These are phyloP conservation scores for Synergus laeviventris DNA, from an alignment of 2,888 invertebrate genomes.

Conservation along the genomic window DNA sequence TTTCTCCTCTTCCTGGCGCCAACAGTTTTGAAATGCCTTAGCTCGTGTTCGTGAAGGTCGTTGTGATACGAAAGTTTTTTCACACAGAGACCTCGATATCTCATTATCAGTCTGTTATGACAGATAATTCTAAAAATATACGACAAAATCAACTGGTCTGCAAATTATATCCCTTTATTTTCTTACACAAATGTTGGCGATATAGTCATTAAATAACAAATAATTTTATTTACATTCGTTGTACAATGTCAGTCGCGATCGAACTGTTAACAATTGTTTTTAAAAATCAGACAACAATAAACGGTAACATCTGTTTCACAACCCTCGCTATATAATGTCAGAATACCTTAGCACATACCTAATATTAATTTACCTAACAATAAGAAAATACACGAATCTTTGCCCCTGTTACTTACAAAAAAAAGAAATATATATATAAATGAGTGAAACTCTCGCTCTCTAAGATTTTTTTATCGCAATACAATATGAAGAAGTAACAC, in stretches of 20 bases:
- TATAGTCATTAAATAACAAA: slow-evolving; percentile 62
- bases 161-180: slow-evolving; percentile 54
- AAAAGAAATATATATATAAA: neutral
- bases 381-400: neutral
- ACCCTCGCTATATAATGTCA: slow-evolving; percentile 61
- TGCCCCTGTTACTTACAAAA: slow-evolving; percentile 20
- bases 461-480: slow-evolving; percentile 6
- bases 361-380: slow-evolving; percentile 18
- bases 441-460: slow-evolving; percentile 22
- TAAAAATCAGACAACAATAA: slow-evolving; percentile 55
- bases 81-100: slow-evolving; percentile 3
- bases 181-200: slow-evolving; percentile 52
- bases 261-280: slow-evolving; percentile 58
- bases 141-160: slow-evolving; percentile 12
- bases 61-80: neutral
- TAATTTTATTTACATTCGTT: slow-evolving; percentile 57
- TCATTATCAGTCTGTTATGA: slow-evolving; percentile 24
- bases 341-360: slow-evolving; percentile 41
- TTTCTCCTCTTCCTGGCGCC: slow-evolving; percentile 18
- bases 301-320: slow-evolving; percentile 63
- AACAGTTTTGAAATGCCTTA: slow-evolving; percentile 12
- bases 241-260: slow-evolving; percentile 59
- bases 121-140: slow-evolving; percentile 15
- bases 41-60: neutral
- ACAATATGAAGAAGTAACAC: slow-evolving; percentile 33